Evolutionary conservation across 2,797 vertebrate genomes (phyloP).

Genomic region (Cephalopachus bancanus): DNA sequence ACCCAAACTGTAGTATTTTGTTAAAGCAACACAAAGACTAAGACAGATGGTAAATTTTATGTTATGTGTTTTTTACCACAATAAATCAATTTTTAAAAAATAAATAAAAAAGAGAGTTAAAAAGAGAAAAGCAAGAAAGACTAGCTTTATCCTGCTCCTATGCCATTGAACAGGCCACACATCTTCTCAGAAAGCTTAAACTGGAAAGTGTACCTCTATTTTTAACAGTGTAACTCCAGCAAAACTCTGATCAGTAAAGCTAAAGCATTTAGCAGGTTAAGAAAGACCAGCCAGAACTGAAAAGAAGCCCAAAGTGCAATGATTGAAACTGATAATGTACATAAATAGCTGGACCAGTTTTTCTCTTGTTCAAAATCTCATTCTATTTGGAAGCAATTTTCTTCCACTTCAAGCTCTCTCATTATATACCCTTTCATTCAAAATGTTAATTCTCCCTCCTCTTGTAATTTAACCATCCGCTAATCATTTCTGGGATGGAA

Average conservation of each 20-base stretch:
- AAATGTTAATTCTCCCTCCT: conserved; percentile 78
- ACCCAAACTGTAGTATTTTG: not conserved
- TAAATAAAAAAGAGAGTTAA: not conserved
- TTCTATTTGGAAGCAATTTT: conserved; percentile 82
- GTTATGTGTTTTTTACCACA: not conserved
- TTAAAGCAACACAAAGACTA: not conserved
- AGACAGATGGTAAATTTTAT: not conserved
- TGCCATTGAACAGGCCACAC: not conserved
- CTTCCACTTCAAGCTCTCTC: conserved; percentile 73
- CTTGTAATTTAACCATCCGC: conserved; percentile 61
- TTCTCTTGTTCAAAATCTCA: conserved; percentile 72
- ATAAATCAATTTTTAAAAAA: not conserved
- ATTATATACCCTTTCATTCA: conserved; percentile 79
- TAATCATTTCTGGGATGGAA: conserved; percentile 79
- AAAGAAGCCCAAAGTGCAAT: conserved; percentile 76
- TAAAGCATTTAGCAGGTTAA: conserved; percentile 72
- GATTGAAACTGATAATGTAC: conserved; percentile 71
- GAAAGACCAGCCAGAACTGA: conserved; percentile 71
- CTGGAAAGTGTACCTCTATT: not conserved
- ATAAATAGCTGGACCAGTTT: conserved; percentile 69
- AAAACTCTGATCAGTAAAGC: conserved; percentile 63
- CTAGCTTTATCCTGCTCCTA: not conserved
- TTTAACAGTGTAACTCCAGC: not conserved
- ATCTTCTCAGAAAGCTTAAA: not conserved
- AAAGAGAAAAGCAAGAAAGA: not conserved